Evolutionary conservation across 2,113 vertebrate species (phyloP), one percentile per base, ranked within the genome.

Genomic region (Polypterus bichir): DNA sequence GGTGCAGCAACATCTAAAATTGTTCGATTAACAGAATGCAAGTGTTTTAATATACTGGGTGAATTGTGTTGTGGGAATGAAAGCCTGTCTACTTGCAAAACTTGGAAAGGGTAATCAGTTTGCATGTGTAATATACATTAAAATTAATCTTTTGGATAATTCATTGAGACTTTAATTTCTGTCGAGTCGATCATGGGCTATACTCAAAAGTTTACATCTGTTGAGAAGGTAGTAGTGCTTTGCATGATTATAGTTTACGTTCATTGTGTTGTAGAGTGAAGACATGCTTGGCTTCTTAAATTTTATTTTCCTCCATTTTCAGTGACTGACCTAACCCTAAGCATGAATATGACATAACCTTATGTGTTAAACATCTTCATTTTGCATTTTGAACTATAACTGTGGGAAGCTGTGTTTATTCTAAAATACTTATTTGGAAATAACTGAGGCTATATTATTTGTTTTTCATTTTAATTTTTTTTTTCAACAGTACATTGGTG

Each of bases 201-300:
- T 98, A 95, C 94, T 96, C 92, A 92, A 94, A 93, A 89, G 91
- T 95, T 95, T 97, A 92, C 92, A 90, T 80, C 88, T 88, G 81
- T 91, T 92, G 77, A 86, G 46, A 72, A 87, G 80, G 79, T 71
- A 76, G 83, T 80, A 66, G 81, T 66, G 86, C 85, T 88, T 86
- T 91, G 90, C 90, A 94, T 92, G 91, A 74, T 80, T 83, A 80
- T 75, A 78, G 77, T 83, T 79, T 83, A 79, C 70, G 48, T 81
- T 91, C 83, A 84, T 85, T 87, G 91, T 92, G 88, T 79, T 84
- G 83, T 85, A 83, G 74, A 72, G 89, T 88, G 91, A 91, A 84
- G 88, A 91, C 79, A 80, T 90, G 91, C 91, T 90, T 98, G 92
- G 91, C 91, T 94, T 92, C 82, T 52, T 71, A 71, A 74, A 76